Conservation (phyloP, 2,888 invertebrate genomes). For the Caenorhabditis virilis region DNA sequence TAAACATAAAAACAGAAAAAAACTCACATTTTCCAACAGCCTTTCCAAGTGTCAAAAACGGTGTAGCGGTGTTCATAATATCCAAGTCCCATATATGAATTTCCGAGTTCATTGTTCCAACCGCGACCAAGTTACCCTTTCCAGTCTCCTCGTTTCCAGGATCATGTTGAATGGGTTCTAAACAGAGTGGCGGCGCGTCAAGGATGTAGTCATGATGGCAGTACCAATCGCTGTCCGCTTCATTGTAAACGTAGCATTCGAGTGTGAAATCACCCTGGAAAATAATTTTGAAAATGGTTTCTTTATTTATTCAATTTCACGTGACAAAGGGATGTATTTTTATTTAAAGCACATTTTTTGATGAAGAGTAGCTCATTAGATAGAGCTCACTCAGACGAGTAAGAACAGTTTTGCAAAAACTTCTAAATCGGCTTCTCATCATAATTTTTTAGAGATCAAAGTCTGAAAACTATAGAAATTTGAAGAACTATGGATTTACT, state of each 20-base stretch:
- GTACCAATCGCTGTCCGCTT: constrained; percentile 82
- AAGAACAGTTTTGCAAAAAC: no score
- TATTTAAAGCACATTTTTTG: no score
- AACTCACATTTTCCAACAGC: constrained; percentile 15
- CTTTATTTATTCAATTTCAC: no score
- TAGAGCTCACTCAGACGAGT: no score
- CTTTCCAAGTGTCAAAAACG: constrained; percentile 78
- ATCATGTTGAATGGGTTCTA: constrained; percentile 91
- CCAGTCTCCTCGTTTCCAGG: constrained; percentile 75
- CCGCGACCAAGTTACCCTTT: constrained; percentile 83
- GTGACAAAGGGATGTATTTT: no score
- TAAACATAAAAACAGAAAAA: neutral
- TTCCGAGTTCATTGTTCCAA: constrained; percentile 88
- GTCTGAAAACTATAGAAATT: no score
- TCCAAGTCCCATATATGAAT: constrained; percentile 98
- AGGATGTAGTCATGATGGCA: constrained; percentile 87
- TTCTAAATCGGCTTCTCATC: no score
- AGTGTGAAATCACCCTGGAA: constrained; percentile 58
- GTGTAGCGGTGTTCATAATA: constrained; percentile 86
- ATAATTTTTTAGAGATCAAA: no score
- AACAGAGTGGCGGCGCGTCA: constrained; percentile 84
- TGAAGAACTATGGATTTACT: no score
- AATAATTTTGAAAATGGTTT: no score
- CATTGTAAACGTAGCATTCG: constrained; percentile 80
- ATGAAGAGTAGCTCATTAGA: no score